Percentiles rank a stretch among this genome's conserved stretches.
phyloP scores from a whole-genome alignment of 1,140 invertebrate species.

The Riptortus pedestris region DNA sequence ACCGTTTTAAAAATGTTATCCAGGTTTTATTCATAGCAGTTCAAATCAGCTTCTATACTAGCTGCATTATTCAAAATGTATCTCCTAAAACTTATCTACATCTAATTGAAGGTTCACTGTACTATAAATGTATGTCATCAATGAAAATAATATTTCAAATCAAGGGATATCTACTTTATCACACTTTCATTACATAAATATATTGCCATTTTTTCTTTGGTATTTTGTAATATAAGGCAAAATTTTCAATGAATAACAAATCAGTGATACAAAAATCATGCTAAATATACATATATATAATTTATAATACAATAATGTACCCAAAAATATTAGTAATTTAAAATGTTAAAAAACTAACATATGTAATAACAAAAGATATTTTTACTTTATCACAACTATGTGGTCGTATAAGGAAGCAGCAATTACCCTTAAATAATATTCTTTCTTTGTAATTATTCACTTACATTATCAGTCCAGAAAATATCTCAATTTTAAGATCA shows the following conservation, averaged over 20 bases:
- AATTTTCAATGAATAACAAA: background rate
- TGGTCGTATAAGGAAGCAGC: background rate
- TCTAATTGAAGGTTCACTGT: background rate
- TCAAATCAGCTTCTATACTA: too few relatives aligned
- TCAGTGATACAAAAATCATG: constrained; percentile 8
- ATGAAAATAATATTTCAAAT: background rate
- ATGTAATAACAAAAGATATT: background rate
- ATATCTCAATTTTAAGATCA: too few relatives aligned
- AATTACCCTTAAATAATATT: background rate
- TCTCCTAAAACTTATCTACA: background rate
- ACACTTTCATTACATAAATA: constrained; percentile 4
- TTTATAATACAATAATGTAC: constrained; percentile 3
- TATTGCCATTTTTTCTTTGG: constrained; percentile 5
- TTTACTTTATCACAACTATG: background rate
- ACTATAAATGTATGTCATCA: background rate
- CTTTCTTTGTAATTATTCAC: background rate
- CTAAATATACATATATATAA: constrained; percentile 4
- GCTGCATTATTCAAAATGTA: background rate
- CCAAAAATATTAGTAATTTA: background rate
- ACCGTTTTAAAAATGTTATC: too few relatives aligned
- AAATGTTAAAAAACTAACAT: background rate
- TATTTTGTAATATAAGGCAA: background rate
- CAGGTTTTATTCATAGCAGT: too few relatives aligned
- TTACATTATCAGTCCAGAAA: background rate
- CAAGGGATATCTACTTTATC: too few relatives aligned